phyloP scores from a whole-genome alignment of 64 coral and sea anemone species.

The Astreopora myriophthalma region DNA sequence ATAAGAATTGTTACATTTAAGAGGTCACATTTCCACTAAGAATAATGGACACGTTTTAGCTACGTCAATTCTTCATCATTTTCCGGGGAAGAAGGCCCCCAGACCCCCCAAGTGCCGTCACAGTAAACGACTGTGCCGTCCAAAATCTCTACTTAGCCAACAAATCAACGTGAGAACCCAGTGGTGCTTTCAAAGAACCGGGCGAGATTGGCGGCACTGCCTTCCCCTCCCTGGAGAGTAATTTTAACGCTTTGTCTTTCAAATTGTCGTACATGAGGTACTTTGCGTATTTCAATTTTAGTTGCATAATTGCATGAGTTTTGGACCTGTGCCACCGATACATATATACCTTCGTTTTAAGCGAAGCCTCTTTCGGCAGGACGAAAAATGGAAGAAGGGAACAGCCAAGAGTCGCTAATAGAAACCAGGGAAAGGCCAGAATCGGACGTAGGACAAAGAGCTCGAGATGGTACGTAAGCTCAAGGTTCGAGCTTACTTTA shows the following conservation, averaged over 20 bases:
- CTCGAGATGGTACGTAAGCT: neutral
- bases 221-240: too few relatives aligned
- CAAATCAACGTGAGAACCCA: too few relatives aligned
- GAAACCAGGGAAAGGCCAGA: neutral
- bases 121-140: too few relatives aligned
- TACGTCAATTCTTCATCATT: too few relatives aligned
- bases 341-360: neutral
- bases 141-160: too few relatives aligned
- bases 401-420: constrained; percentile 23
- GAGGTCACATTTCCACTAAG: too few relatives aligned
- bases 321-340: neutral
- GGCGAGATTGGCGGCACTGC: too few relatives aligned
- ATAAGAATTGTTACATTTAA: too few relatives aligned
- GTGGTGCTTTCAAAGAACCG: too few relatives aligned
- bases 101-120: too few relatives aligned
- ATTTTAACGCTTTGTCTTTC: neutral
- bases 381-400: neutral
- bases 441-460: neutral
- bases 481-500: neutral
- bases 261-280: neutral
- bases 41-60: too few relatives aligned
- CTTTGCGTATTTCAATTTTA: neutral
- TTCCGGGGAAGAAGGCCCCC: too few relatives aligned
- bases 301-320: neutral
- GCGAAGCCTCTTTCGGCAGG: neutral